Conservation (phyloP, 1,140 invertebrate genomes). For the Papilio glaucus region DNA sequence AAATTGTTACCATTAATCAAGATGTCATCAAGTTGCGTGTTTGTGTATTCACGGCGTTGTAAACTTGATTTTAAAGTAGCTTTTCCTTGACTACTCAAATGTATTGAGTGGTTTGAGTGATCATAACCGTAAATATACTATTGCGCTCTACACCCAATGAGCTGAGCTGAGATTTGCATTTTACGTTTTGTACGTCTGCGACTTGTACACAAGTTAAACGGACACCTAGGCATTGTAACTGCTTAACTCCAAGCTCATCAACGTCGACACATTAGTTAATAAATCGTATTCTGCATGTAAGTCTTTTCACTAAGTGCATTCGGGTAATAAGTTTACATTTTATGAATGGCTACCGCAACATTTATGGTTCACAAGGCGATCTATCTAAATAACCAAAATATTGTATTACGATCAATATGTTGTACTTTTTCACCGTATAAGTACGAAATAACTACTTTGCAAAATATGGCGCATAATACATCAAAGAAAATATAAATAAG, state of each 20-base stretch:
- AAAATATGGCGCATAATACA: too few relatives aligned
- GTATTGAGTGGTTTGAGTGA: neutral
- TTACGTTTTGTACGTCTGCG: neutral
- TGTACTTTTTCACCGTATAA: too few relatives aligned
- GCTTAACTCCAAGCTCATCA: neutral
- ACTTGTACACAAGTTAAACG: neutral
- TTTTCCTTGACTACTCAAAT: constrained; percentile 2
- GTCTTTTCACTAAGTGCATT: neutral
- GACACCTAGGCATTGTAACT: neutral
- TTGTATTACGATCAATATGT: too few relatives aligned
- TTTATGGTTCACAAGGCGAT: too few relatives aligned
- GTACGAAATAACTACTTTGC: too few relatives aligned
- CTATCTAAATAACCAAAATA: too few relatives aligned
- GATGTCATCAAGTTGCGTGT: constrained; percentile 6
- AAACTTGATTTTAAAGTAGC: neutral
- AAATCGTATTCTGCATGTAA: neutral
- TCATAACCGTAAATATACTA: neutral
- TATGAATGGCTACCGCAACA: too few relatives aligned
- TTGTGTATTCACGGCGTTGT: neutral
- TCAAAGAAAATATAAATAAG: too few relatives aligned
- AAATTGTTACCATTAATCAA: constrained; percentile 15
- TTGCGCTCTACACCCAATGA: neutral
- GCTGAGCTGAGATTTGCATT: neutral
- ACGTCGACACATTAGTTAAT: neutral
- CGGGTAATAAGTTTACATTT: too few relatives aligned